These are phyloP conservation scores for Cyaniris semiargus DNA, from an alignment of 2,888 invertebrate genomes.

Conservation along the genomic window DNA sequence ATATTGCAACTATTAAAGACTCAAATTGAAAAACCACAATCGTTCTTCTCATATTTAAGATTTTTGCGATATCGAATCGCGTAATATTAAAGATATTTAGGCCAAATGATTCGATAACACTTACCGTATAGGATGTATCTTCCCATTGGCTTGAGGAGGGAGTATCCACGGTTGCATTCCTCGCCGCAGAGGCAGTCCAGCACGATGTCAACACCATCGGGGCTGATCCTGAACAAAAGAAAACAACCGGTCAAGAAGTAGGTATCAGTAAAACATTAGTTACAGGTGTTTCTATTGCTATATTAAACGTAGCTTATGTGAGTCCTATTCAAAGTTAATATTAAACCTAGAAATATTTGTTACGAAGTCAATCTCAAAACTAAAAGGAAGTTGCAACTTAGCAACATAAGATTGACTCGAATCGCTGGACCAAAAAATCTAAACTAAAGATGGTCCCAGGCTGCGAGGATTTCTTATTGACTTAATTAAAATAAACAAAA, in stretches of 20 bases:
- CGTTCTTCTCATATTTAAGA: not conserved
- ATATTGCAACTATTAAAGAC: not conserved
- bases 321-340: too few species aligned
- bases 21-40: too few species aligned
- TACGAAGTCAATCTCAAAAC: not conserved
- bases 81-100: not conserved
- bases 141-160: slow-evolving; percentile 92
- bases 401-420: not conserved
- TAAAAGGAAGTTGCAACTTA: not conserved
- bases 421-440: not conserved
- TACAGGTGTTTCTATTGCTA: too few species aligned
- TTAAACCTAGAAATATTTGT: not conserved
- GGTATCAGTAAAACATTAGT: too few species aligned
- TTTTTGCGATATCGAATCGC: not conserved
- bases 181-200: slow-evolving; percentile 94
- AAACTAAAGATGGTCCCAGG: not conserved
- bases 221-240: slow-evolving; percentile 77
- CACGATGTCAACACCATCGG: slow-evolving; percentile 92
- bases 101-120: slow-evolving; percentile 38
- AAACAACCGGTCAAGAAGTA: not conserved
- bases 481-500: not conserved
- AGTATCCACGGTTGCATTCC: slow-evolving; percentile 92
- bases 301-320: too few species aligned
- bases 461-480: not conserved
- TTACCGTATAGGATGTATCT: slow-evolving; percentile 91